Conservation (phyloP, 2,888 invertebrate genomes). For the Coleophora deauratella region DNA sequence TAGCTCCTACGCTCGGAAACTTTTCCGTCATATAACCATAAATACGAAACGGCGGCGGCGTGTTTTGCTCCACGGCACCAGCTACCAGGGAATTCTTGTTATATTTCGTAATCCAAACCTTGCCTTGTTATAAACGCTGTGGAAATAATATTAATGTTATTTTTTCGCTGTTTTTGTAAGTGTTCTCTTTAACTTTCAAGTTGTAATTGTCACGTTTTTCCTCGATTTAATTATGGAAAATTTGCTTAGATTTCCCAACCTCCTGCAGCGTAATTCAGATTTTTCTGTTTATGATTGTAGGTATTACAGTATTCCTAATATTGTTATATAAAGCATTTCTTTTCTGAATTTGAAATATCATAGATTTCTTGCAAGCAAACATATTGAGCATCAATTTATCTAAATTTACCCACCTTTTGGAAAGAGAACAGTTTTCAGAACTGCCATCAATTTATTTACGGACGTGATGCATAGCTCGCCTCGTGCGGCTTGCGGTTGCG, state of each 20-base stretch:
- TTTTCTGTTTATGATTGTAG: too few relatives aligned
- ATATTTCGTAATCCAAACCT: constrained; percentile 37
- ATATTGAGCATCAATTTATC: too few relatives aligned
- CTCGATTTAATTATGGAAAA: too few relatives aligned
- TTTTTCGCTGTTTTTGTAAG: constrained; percentile 8
- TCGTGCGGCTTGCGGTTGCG: constrained; percentile 41
- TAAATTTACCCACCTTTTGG: too few relatives aligned
- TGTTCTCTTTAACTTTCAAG: too few relatives aligned
- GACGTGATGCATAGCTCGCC: constrained; percentile 39
- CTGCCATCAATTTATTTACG: constrained; percentile 20
- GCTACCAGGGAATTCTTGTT: constrained; percentile 43
- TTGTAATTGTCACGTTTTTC: too few relatives aligned
- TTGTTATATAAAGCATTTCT: too few relatives aligned
- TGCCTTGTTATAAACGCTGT: constrained; percentile 27
- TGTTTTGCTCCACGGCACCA: constrained; percentile 51
- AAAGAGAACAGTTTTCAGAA: constrained; percentile 9
- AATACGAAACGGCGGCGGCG: constrained; percentile 49
- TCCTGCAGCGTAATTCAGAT: too few relatives aligned
- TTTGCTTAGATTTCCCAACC: too few relatives aligned
- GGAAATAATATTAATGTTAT: constrained; percentile 14
- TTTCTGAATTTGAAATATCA: too few relatives aligned
- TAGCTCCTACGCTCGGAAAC: constrained; percentile 69
- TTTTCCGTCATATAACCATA: constrained; percentile 71
- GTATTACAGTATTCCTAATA: too few relatives aligned
- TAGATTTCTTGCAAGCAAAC: too few relatives aligned